Percentiles rank a stretch among this genome's conserved stretches.
Conservation (phyloP, 2,113 vertebrate species). For the Holacanthus passer region DNA sequence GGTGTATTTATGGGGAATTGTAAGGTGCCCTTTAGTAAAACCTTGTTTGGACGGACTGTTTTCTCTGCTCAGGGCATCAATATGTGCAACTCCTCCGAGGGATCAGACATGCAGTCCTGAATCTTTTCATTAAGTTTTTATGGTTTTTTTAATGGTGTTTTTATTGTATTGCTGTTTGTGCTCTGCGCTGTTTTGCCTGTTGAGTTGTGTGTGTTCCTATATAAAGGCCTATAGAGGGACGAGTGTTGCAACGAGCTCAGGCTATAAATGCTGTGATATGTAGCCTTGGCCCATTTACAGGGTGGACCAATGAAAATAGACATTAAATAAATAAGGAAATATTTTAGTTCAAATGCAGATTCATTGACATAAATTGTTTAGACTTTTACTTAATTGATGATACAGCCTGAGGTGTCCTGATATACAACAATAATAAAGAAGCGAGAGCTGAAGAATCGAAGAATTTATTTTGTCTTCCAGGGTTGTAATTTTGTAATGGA, state of each 20-base stretch:
- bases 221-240: not conserved
- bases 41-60: conserved; percentile 9
- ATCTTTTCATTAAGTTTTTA: conserved; percentile 19
- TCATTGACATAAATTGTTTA: not conserved
- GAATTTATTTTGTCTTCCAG: no score
- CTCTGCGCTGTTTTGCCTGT: conserved; percentile 4
- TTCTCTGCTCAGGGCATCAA: conserved; percentile 4
- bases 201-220: not conserved
- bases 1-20: not conserved
- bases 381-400: not conserved
- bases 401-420: not conserved
- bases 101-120: not conserved
- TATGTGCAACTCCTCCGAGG: not conserved
- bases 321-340: not conserved
- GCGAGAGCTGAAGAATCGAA: not conserved
- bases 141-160: conserved; percentile 7
- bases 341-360: not conserved
- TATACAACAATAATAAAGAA: not conserved
- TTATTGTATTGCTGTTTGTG: conserved; percentile 20
- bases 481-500: no score
- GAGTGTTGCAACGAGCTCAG: not conserved
- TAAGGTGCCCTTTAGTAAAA: conserved; percentile 1
- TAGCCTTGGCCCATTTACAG: not conserved
- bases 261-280: not conserved
- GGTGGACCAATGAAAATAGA: not conserved